These are phyloP conservation scores for Maccullochella peelii DNA, from an alignment of 2,113 vertebrate genomes.

Conservation along the genomic window DNA sequence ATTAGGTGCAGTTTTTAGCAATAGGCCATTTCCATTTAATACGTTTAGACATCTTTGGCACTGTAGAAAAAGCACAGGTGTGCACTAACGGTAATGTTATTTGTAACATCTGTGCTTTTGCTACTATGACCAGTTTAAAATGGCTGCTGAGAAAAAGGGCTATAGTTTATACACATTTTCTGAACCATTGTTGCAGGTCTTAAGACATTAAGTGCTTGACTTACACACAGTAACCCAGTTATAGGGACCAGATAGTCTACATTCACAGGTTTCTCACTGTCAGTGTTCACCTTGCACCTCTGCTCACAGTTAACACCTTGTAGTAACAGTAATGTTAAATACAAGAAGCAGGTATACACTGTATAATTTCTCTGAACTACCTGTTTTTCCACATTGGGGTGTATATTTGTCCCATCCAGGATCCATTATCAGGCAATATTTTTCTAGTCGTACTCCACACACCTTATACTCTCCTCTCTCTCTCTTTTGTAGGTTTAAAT, in stretches of 20 bases:
- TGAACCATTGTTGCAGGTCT: neutral
- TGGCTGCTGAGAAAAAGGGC: no score
- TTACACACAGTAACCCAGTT: neutral
- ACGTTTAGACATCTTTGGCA: no score
- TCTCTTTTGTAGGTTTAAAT: conserved; percentile 85
- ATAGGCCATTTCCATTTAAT: no score
- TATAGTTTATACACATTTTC: no score
- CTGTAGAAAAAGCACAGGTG: no score
- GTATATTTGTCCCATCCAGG: neutral
- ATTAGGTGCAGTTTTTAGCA: no score
- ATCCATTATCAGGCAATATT: neutral
- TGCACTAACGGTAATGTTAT: no score
- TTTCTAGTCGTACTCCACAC: neutral
- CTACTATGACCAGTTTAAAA: no score
- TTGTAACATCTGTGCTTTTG: no score
- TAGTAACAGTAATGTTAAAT: neutral
- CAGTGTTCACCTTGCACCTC: neutral
- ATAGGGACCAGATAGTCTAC: no score
- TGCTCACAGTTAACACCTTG: neutral
- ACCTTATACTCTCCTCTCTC: neutral
- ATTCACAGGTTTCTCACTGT: neutral
- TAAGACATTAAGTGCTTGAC: neutral
- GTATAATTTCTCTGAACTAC: no score
- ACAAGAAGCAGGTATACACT: no score
- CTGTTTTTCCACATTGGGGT: neutral